Conservation (phyloP, 2,888 invertebrate genomes). For the Carcina quercana region DNA sequence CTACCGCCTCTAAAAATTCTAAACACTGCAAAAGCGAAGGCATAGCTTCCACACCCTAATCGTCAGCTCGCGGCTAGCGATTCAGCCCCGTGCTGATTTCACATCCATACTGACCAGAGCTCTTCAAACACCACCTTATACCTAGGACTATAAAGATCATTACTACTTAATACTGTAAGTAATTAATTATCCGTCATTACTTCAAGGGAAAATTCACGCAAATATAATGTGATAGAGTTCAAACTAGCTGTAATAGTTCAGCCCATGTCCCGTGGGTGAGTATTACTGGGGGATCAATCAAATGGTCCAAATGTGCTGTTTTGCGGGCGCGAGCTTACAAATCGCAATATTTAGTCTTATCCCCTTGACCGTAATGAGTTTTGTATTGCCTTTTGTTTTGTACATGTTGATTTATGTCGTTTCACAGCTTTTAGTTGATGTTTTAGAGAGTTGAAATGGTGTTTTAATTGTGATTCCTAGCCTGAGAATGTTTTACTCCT, state of each 20-base stretch:
- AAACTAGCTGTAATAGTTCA: conserved; percentile 11
- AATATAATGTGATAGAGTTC: conserved; percentile 15
- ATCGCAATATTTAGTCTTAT: conserved; percentile 38
- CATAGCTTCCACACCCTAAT: conserved; percentile 38
- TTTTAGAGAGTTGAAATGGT: too few relatives aligned
- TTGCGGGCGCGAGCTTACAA: conserved; percentile 41
- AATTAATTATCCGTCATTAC: conserved; percentile 14
- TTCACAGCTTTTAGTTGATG: too few relatives aligned
- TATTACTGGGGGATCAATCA: conserved; percentile 43
- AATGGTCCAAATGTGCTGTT: conserved; percentile 31
- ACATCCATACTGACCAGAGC: conserved; percentile 29
- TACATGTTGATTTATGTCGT: conserved; percentile 17
- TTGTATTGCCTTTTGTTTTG: conserved; percentile 22
- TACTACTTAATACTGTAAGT: conserved; percentile 6
- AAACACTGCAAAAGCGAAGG: conserved; percentile 19
- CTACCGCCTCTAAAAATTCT: conserved; percentile 3
- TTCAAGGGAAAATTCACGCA: conserved; percentile 12
- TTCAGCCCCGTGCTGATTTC: conserved; percentile 41
- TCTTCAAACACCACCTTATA: conserved; percentile 24
- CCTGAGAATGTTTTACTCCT: too few relatives aligned
- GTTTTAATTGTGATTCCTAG: too few relatives aligned
- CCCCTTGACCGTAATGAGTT: conserved; percentile 42
- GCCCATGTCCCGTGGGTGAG: conserved; percentile 26
- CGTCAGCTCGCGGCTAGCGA: conserved; percentile 43
- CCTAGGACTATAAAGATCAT: conserved; percentile 17